Percentiles rank a stretch among this genome's conserved stretches.
Conservation (phyloP, 2,797 vertebrate species). For the Anabacerthia variegaticeps region DNA sequence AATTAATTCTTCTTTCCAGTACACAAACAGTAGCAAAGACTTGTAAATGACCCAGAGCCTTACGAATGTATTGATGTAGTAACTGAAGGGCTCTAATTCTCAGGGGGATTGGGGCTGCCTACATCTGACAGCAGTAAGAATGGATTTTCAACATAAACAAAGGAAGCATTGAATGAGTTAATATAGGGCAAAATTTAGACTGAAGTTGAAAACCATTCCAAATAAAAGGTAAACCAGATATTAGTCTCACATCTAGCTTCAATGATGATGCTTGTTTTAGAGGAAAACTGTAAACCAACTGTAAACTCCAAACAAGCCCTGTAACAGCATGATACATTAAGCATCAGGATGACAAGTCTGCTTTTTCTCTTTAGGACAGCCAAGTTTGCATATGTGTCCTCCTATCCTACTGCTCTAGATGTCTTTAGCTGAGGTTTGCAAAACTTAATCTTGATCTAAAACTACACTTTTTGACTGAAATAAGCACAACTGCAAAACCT, state of each 20-base stretch:
- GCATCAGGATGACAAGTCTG: background rate
- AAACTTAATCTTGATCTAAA: background rate
- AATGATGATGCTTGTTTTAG: background rate
- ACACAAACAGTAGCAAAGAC: background rate
- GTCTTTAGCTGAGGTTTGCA: background rate
- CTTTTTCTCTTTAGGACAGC: background rate
- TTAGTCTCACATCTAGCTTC: background rate
- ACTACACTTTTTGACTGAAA: background rate
- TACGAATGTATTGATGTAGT: background rate
- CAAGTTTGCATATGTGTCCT: background rate
- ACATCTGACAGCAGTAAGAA: background rate
- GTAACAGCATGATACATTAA: background rate
- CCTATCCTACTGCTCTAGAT: background rate
- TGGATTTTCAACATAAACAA: rapidly evolving
- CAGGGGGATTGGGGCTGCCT: background rate
- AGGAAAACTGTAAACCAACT: background rate
- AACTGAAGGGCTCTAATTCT: background rate
- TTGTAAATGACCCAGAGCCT: background rate
- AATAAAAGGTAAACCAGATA: background rate
- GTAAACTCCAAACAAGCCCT: background rate
- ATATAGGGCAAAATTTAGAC: background rate
- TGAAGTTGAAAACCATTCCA: background rate
- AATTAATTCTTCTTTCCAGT: background rate
- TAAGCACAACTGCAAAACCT: background rate
- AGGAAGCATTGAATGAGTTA: background rate